Evolutionary conservation across 2,888 invertebrate species (phyloP), one percentile per base, ranked within the genome.

Genomic region (Sarcophaga rosellei): DNA sequence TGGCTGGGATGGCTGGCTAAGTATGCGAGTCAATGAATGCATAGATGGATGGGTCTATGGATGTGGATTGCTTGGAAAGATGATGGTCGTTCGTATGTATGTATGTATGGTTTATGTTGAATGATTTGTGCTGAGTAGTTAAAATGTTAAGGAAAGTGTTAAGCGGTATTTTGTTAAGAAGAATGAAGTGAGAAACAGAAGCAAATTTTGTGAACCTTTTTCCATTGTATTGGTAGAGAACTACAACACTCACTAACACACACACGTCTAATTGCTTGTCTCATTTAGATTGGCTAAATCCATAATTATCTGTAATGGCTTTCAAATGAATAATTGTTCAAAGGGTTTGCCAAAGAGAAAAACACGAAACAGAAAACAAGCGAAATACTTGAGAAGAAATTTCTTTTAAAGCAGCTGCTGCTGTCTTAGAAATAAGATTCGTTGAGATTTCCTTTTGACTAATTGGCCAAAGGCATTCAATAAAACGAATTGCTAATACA

Each of bases 131-230:
- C 45, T 62, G 15, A 47, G 25, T 78, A 70, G 62, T 78, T 47
- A 69, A 75, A 65, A 66, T 53, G 66, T 66, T 76, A 45, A 35
- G 62, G 35, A 70, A 82, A 68, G 79, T 82, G 72, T 72, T 79
- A 85, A 82, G 53, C 78, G 57, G 47, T 72, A 44, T 12, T 47
- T 75, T 63, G 12, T 15, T 68, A 44, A 65, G 15, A 21, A 68
- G 62, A 75, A 63, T 44, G 62, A 68, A 53, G n/a, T n/a, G 35
- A 68, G 66, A 78, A 61, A 78, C 45, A 68, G 66, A 65, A 21
- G 66, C 15, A 68, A 65, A 35, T 20, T 15, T 53, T 53, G 17
- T 12, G 1, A 0, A 47, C 3, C 1, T 15, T 47, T 47, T 47
- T 47, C 10, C 3, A 15, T 47, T 47, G 11, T 47, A 1, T 47